Base-by-base conservation (phyloP, 2,113 vertebrate genomes). In the Australoheros scitulus region DNA sequence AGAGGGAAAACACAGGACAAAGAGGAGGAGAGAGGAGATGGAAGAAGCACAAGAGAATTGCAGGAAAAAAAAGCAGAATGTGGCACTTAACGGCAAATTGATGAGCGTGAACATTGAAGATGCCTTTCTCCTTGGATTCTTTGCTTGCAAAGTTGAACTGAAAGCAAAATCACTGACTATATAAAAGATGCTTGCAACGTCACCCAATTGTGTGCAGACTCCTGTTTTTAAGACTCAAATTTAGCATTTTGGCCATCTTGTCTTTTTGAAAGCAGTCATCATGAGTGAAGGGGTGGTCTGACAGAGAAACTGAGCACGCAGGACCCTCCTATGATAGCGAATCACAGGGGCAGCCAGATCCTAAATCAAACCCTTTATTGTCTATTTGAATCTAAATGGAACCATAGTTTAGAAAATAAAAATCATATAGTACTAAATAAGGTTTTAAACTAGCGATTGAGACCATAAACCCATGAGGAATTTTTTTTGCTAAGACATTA, bases 241-340 rank as follows among this genome's bases (percentile, higher is more conserved):
- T 52, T 70, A 24, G 17, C 47, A 52, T 18, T 72, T 52, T 32
- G 11, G 4, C 1, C 3, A 32, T 34, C 0, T 55, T 14, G 0
- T 52, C 6, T 52, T 18, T 50, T 52, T 52, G 14, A 52, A 52
- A 3, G 15, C 15, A 52, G 50, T 52, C 50, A 7, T 52, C 6
- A 52, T 7, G 50, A 52, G 50, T 5, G 17, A 52, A 29, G 50
- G 43, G 50, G 6, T 18, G 24, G 43, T 32, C 43, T 52, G 43
- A 72, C 26, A 0, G 43, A 5, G 24, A 3, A 70, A 32, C 43
- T 2, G 29, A 72, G 65, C 17, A 52, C 43, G 2, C 43, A 20
- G 65, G 65, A 32, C 0, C 2, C 17, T 70, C 50, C 43, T 52
- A 11, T 70, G 43, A 32, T 24, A 72, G 17, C 0, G 11, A 72